Base-by-base conservation (phyloP, 2,888 invertebrate species). In the Drosophila kanekoi region DNA sequence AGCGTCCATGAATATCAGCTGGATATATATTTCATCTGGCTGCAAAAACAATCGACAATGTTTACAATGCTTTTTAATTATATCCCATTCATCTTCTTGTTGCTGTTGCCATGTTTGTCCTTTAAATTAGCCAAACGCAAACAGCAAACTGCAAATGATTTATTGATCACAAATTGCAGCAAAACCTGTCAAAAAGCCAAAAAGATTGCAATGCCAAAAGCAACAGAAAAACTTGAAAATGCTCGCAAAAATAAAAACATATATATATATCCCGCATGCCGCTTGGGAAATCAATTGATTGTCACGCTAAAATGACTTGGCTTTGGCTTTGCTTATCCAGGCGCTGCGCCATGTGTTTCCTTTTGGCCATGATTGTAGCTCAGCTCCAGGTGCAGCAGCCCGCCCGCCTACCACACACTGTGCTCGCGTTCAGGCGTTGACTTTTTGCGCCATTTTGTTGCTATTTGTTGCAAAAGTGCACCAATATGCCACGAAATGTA, bases 281-380 rank as follows among this genome's bases (percentile, higher is more conserved):
- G 57, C 89, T 64, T 73, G 86, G 86, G 86, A 89, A 86, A 86
- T 86, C 86, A 89, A 76, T 89, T 85, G 86, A 86, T 86, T 82
- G 89, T 82, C 78, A 70, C 86, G 89, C 82, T 80, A 63, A 89
- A 89, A 87, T 89, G 71, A 73, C 74, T 77, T 72, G 54, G 67
- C 72, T 77, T 63, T 78, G 62, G 58, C 57, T 66, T 51, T 51
- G 28, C 53, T 43, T 44, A 48, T 35, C 41, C 35, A 44, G 56
- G 38, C 67, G 63, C 64, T 45, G 64, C 38, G 63, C 33, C 40
- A 41, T 57, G 62, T 78, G 76, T 75, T 81, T 71, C 65, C 74
- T 67, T 67, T 60, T 70, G 57, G 62, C 67, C 54, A 64, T 67
- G 63, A 56, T 62, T 53, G 51, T 23, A 61, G 23, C 40, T 37